Percentiles rank a stretch among this genome's conserved stretches.
phyloP scores from a whole-genome alignment of 2,888 invertebrate species.

The Scaeva pyrastri region DNA sequence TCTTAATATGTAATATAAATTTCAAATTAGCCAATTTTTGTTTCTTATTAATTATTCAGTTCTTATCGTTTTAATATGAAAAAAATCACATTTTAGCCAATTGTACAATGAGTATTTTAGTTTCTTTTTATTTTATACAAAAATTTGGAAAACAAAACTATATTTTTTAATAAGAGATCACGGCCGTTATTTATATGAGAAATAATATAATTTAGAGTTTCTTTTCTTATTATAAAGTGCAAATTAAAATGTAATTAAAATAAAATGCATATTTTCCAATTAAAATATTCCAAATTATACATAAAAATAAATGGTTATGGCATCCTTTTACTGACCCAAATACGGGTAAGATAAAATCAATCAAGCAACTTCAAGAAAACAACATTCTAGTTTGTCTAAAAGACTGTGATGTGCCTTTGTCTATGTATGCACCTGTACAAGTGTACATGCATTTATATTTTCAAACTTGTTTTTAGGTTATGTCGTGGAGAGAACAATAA shows the following conservation, averaged over 20 bases:
- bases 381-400: too few species aligned
- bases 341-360: neutral
- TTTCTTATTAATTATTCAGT: constrained; percentile 63
- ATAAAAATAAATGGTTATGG: neutral
- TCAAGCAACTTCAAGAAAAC: neutral
- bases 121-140: constrained; percentile 6
- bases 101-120: constrained; percentile 13
- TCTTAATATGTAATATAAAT: constrained; percentile 7
- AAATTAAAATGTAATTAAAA: constrained; percentile 37
- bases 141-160: constrained; percentile 41
- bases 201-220: constrained; percentile 11
- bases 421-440: too few species aligned
- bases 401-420: too few species aligned
- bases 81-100: constrained; percentile 64
- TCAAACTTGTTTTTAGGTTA: too few species aligned
- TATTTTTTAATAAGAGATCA: constrained; percentile 59
- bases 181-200: constrained; percentile 54
- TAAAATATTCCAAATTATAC: neutral
- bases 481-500: too few species aligned
- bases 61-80: constrained; percentile 69
- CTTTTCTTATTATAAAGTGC: constrained; percentile 38
- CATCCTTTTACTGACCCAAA: neutral
- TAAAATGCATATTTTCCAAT: constrained; percentile 11
- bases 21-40: constrained; percentile 60
- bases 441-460: too few species aligned